Conservation (phyloP, 2,797 vertebrate species). For the Columba guinea region DNA sequence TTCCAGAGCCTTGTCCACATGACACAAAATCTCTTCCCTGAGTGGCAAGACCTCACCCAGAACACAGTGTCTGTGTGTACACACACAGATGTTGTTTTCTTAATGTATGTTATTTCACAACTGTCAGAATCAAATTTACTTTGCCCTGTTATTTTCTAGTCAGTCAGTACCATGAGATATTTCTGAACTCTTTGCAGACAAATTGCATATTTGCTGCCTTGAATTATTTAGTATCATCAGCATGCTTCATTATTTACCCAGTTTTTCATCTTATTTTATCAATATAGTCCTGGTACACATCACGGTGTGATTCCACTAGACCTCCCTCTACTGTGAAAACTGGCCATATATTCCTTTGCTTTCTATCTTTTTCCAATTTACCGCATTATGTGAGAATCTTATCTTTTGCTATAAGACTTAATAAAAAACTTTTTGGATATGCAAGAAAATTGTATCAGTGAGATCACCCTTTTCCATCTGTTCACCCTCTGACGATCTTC, state of each 20-base stretch:
- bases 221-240: conserved; percentile 38
- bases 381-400: neutral
- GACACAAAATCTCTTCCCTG: neutral
- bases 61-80: neutral
- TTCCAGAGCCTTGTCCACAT: neutral
- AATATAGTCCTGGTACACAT: neutral
- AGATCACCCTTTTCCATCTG: neutral
- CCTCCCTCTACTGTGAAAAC: neutral
- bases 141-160: neutral
- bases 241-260: conserved; percentile 2
- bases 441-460: neutral
- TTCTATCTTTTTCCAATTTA: neutral
- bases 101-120: neutral
- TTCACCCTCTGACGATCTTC: neutral
- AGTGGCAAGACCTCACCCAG: neutral
- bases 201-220: conserved; percentile 18
- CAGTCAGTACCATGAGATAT: neutral
- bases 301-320: neutral
- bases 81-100: neutral
- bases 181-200: conserved; percentile 13
- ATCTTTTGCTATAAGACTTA: neutral
- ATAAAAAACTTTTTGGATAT: neutral
- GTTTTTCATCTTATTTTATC: neutral
- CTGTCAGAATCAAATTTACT: conserved; percentile 10
- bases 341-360: neutral